Percentiles rank a stretch among this genome's conserved stretches.
These are phyloP conservation scores for Lepisosteus osseus DNA, from an alignment of 2,113 vertebrate species.

Conservation along the genomic window DNA sequence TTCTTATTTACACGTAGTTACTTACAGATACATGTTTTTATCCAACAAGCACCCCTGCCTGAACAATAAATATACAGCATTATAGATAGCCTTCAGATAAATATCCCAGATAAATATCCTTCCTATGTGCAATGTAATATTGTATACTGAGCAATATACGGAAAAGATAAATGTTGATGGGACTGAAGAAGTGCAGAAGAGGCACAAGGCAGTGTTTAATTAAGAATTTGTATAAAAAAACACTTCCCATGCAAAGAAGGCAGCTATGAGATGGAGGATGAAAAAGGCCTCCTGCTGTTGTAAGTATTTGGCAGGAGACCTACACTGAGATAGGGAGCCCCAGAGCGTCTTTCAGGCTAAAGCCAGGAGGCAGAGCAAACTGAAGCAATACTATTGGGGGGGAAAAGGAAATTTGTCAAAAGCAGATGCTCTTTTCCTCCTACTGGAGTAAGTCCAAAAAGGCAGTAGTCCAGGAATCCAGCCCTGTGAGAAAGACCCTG, in stretches of 20 bases:
- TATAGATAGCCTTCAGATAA: too few relatives aligned
- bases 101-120: background rate
- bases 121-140: background rate
- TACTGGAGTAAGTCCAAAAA: background rate
- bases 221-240: background rate
- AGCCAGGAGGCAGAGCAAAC: background rate
- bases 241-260: background rate
- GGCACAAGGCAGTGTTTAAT: background rate
- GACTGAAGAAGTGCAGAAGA: background rate
- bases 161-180: background rate
- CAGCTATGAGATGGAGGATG: background rate
- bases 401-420: background rate
- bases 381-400: constrained; percentile 1
- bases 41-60: too few relatives aligned
- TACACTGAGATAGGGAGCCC: background rate
- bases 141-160: background rate
- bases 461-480: background rate
- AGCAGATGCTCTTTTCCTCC: background rate
- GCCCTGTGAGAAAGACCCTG: constrained; percentile 1
- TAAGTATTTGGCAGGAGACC: background rate
- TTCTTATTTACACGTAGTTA: too few relatives aligned
- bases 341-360: background rate
- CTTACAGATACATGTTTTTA: too few relatives aligned
- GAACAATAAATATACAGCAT: too few relatives aligned
- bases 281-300: constrained; percentile 1